Percentiles rank a stretch among this genome's conserved stretches.
Evolutionary conservation across 2,888 invertebrate genomes (phyloP).

Genomic region (Gortyna flavago): DNA sequence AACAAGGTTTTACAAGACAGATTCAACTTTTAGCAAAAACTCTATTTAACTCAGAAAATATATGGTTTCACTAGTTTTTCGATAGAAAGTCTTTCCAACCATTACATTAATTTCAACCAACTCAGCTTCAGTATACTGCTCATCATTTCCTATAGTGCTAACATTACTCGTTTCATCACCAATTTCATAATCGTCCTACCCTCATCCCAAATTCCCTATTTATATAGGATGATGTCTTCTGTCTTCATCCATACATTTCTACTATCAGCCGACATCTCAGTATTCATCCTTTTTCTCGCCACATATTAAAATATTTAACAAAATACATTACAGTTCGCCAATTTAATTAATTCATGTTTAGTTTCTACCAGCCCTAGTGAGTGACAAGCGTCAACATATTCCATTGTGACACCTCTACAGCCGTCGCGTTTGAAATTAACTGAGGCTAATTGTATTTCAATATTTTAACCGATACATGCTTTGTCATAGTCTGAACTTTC

Average conservation of each 20-base stretch:
- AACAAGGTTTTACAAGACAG: not conserved
- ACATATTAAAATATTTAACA: not conserved
- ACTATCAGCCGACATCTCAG: not conserved
- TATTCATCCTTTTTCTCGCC: not conserved
- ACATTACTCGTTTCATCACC: not conserved
- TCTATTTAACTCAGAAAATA: not conserved
- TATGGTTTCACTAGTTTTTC: not conserved
- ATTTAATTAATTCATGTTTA: not conserved
- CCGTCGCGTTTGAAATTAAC: constrained; percentile 57
- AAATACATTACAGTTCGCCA: not conserved
- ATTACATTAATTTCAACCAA: not conserved
- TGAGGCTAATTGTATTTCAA: constrained; percentile 53
- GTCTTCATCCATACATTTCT: not conserved
- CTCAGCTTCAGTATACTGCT: not conserved
- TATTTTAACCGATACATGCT: constrained; percentile 48
- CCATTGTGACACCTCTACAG: constrained; percentile 52
- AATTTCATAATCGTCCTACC: not conserved
- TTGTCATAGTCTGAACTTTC: constrained; percentile 46
- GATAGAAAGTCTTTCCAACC: not conserved
- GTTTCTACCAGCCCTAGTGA: constrained; percentile 45
- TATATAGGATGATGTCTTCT: not conserved
- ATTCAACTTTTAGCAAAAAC: not conserved
- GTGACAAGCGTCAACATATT: constrained; percentile 53
- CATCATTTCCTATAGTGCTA: not conserved
- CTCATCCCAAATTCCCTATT: not conserved